phyloP scores from a whole-genome alignment of 2,888 invertebrate species.

The Xestia ashworthii region DNA sequence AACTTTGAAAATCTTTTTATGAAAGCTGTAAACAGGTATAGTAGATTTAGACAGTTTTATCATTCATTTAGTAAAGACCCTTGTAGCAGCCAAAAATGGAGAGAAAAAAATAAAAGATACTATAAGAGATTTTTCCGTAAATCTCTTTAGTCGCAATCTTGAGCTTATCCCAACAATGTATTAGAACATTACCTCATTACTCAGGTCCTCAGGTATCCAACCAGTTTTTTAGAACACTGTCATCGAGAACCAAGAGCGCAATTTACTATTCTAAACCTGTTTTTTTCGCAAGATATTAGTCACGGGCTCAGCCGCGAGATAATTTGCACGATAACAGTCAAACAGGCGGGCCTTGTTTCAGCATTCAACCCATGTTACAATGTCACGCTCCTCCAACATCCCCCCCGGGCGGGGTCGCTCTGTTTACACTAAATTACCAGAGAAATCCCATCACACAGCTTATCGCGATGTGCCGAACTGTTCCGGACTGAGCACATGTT shows the following conservation, averaged over 20 bases:
- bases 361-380: conserved; percentile 75
- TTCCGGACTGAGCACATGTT: conserved; percentile 42
- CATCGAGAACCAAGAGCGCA: background rate
- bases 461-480: conserved; percentile 56
- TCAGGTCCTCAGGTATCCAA: background rate
- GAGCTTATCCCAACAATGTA: background rate
- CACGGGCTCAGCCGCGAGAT: conserved; percentile 69
- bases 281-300: conserved; percentile 55
- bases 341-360: conserved; percentile 73
- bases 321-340: conserved; percentile 76
- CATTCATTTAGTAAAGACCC: too few relatives aligned
- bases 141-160: background rate
- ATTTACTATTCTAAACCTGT: background rate
- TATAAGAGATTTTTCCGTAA: background rate
- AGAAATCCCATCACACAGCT: conserved; percentile 59
- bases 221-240: background rate
- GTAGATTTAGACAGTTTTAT: conserved; percentile 4
- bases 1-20: background rate
- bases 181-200: background rate
- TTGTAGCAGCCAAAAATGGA: background rate
- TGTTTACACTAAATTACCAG: conserved; percentile 78
- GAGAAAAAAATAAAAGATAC: background rate
- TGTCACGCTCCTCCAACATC: conserved; percentile 73
- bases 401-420: conserved; percentile 69
- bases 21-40: background rate